Percentiles rank a stretch among this genome's conserved stretches.
Evolutionary conservation across 2,113 vertebrate species (phyloP).

Genomic region (Zosterops pallidus): DNA sequence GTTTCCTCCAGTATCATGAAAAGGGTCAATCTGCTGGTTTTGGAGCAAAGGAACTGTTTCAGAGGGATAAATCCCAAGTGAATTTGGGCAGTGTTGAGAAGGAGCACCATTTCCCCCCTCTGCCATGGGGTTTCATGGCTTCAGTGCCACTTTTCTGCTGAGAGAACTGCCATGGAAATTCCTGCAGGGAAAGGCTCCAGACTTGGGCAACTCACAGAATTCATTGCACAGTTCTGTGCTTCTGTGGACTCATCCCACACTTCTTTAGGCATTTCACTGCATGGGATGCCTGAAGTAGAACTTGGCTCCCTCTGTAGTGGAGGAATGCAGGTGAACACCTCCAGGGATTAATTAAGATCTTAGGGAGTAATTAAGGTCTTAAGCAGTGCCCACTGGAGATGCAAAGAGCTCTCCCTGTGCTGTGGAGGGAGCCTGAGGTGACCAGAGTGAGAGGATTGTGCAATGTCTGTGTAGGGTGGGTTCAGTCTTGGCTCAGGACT

Average conservation of each 20-base stretch:
- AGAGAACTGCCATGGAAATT: background rate
- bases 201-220: background rate
- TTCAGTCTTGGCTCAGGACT: background rate
- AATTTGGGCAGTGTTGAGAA: background rate
- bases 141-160: background rate
- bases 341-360: slow-evolving; percentile 55
- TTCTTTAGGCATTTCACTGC: background rate
- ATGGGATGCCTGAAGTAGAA: background rate
- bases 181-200: background rate
- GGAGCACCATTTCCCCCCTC: background rate
- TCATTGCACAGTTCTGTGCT: background rate
- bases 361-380: slow-evolving; percentile 44
- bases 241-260: background rate
- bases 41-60: background rate
- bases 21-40: background rate
- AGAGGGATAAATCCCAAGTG: background rate
- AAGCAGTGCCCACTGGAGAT: slow-evolving; percentile 51
- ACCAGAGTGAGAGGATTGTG: background rate
- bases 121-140: background rate
- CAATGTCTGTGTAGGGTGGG: background rate
- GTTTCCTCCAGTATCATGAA: background rate
- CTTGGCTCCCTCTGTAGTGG: background rate
- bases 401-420: background rate
- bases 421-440: slow-evolving; percentile 20
- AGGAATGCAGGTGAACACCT: slow-evolving; percentile 58